Evolutionary conservation across 1,140 invertebrate species (phyloP), one percentile per base, ranked within the genome.

Genomic region (Nautilus pompilius): DNA sequence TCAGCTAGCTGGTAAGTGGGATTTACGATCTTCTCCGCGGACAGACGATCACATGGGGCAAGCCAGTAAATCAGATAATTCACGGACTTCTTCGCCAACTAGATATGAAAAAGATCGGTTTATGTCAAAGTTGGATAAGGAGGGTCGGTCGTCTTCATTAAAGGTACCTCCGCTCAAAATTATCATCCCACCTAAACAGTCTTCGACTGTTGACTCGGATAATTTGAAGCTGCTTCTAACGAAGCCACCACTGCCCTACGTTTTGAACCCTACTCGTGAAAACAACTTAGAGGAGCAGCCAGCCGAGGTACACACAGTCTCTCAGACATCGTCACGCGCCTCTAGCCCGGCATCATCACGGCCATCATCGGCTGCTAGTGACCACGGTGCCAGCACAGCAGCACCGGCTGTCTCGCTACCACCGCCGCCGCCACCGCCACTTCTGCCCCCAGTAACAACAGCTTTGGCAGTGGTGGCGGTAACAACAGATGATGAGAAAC

Each of bases 101-200:
- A 58, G 58, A n/a, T 24, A 60, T 54, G 69, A 70, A 32, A 69
- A 66, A 36, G 69, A 73, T 53, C 60, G 64, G 26, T 53, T 53
- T 24, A 28, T 28, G n/a, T 46, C 41, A 46, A 60, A 60, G 32
- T 51, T 48, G 45, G 46, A 61, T 30, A 57, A 60, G 59, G 67
- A 72, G 45, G 77, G 71, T 62, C 61, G 75, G 58, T 72, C 78
- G n/a, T 73, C 71, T 17, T 76, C 75, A 15, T 75, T 75, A 26
- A 80, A 80, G 66, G 78, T 80, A 58, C 78, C 78, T 24, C 78
- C 78, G 15, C 61, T 80, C 28, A 78, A 75, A 71, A 80, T 80
- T 28, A 80, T 80, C 60, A 72, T 80, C 51, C 76, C 76, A 24
- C 66, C 72, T 26, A 78, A 80, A 36, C 24, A 32, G 63, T 68